phyloP scores from a whole-genome alignment of 2,888 invertebrate genomes.

The Drosophila acutilabella region DNA sequence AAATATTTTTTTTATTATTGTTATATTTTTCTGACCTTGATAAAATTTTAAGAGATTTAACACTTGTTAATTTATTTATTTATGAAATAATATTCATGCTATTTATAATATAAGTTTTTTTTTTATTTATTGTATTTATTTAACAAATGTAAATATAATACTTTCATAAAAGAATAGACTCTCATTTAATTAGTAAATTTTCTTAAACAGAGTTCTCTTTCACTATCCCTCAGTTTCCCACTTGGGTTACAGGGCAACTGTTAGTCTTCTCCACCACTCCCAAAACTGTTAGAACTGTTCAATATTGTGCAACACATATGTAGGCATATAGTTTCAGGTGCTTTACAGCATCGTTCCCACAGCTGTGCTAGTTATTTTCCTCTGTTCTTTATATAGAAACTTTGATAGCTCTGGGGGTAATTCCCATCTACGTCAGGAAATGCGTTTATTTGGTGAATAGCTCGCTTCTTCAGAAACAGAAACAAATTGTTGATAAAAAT shows the following conservation, averaged over 20 bases:
- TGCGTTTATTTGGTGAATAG: background rate
- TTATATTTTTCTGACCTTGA: no score
- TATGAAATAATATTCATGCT: no score
- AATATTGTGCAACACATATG: background rate
- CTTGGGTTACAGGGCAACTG: background rate
- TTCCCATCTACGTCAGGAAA: constrained; percentile 66
- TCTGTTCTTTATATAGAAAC: background rate
- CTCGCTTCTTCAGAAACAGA: background rate
- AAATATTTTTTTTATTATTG: no score
- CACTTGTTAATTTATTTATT: no score
- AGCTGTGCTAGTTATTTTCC: constrained; percentile 55
- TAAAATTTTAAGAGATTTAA: no score
- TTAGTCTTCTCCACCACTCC: background rate
- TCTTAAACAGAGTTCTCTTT: no score
- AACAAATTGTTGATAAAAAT: constrained; percentile 11
- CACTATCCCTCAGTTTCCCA: no score
- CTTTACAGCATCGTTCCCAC: constrained; percentile 47
- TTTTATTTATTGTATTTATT: no score
- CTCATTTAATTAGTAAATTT: no score
- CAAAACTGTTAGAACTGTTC: constrained; percentile 3
- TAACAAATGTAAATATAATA: no score
- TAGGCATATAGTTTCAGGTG: constrained; percentile 46
- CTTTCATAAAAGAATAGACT: no score
- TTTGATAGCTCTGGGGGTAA: constrained; percentile 36
- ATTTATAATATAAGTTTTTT: no score